Evolutionary conservation across 2,888 invertebrate genomes (phyloP), one percentile per base, ranked within the genome.

Genomic region (Acleris laterana): DNA sequence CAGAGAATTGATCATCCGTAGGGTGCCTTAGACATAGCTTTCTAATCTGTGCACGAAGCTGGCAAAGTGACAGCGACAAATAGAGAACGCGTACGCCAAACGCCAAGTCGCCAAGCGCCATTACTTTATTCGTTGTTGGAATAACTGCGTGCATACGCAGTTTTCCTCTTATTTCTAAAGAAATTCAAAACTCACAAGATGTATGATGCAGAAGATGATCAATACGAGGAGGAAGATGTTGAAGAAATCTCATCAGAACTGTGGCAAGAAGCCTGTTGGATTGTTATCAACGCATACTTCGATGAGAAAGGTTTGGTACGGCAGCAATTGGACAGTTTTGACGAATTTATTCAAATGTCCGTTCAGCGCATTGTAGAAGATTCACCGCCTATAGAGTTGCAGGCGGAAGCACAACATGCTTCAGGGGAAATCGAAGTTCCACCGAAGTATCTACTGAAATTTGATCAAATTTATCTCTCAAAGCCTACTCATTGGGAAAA

Each of bases 401-500:
- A 97, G 89, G 99, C 99, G 1, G 99, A 99, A 93, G 98, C 99
- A 0, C 99, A 99, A 83, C 99, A 99, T 87, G 96, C 97, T 0
- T 95, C 97, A 2, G 99, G 99, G 48, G 97, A 97, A 94, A 96
- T 99, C 49, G 98, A 98, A 89, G 96, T 95, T 62, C 98, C 98
- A 93, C 97, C 98, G 0, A 95, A 97, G 69, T 99, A 98, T 90
- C 91, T 98, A 48, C 87, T 99, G 7, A 99, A 99, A 90, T 99
- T 99, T 89, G 99, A 99, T 86, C 99, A 99, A 92, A 99, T 99
- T 84, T 99, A 99, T 85, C 89, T 99, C 53, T 99, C 99, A 0
- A 99, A 99, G 88, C 99, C 99, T 2, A 99, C 99, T 7, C 99
- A 99, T 94, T 99, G 99, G 99, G 99, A 99, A 88, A 99, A 99